These are phyloP conservation scores for Diglossa cyanea DNA, from an alignment of 2,797 vertebrate species.

Conservation along the genomic window DNA sequence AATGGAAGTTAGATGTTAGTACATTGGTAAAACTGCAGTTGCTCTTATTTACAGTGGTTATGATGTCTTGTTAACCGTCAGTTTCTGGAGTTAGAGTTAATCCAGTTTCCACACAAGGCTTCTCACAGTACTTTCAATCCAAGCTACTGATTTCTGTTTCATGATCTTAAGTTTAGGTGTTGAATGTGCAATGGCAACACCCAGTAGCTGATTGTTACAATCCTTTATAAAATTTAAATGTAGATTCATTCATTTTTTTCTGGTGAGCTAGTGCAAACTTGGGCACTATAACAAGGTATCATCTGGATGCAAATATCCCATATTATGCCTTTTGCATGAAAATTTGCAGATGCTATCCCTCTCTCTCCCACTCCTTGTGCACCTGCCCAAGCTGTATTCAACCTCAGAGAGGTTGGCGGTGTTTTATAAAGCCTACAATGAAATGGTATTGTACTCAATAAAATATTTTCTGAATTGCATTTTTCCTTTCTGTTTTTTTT, in stretches of 20 bases:
- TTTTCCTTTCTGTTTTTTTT: background rate
- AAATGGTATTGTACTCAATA: constrained; percentile 63
- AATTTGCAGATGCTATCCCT: constrained; percentile 14
- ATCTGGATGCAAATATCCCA: constrained; percentile 11
- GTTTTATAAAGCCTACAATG: constrained; percentile 47
- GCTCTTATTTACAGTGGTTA: background rate
- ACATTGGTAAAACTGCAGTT: background rate
- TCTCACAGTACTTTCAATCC: background rate
- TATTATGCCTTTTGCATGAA: constrained; percentile 54
- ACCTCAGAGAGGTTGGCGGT: constrained; percentile 56
- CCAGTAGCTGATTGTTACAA: background rate
- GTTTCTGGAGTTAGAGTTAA: background rate
- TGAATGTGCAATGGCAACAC: background rate
- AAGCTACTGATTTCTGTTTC: background rate
- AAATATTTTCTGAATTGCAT: constrained; percentile 63
- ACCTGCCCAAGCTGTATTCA: constrained; percentile 60
- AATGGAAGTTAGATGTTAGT: background rate
- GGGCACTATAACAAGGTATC: constrained; percentile 18
- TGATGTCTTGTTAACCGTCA: background rate
- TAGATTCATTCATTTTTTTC: background rate
- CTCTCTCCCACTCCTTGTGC: constrained; percentile 2
- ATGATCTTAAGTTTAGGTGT: background rate
- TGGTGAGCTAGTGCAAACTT: constrained; percentile 40
- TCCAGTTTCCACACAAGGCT: background rate
- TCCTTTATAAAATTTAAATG: constrained; percentile 2